Conservation (phyloP, 2,888 invertebrate species). For the Zeuzera pyrina region DNA sequence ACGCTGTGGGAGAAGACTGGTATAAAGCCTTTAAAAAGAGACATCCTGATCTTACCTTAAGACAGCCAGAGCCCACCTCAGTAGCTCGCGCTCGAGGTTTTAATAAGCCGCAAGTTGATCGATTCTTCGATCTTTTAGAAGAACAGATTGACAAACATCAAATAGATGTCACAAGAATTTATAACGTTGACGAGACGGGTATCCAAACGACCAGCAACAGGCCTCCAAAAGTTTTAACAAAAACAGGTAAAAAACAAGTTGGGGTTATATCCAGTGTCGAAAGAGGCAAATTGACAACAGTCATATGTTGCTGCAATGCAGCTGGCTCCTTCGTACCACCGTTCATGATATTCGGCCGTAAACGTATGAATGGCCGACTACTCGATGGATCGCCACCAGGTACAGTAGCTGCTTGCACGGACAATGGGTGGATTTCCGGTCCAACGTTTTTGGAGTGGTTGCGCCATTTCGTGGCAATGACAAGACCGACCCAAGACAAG, state of each 20-base stretch:
- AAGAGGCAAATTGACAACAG: slow-evolving; percentile 17
- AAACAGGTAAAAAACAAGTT: slow-evolving; percentile 21
- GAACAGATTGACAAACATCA: too few species aligned
- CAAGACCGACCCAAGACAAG: slow-evolving; percentile 11
- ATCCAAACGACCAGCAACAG: slow-evolving; percentile 6
- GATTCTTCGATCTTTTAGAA: slow-evolving; percentile 10
- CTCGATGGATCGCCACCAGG: slow-evolving; percentile 19
- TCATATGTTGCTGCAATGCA: slow-evolving; percentile 19
- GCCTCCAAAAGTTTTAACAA: slow-evolving; percentile 13
- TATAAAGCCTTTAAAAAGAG: not conserved
- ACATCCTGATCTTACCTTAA: too few species aligned
- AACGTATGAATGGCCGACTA: slow-evolving; percentile 20
- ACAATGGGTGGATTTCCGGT: slow-evolving; percentile 17
- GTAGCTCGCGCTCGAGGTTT: slow-evolving; percentile 13
- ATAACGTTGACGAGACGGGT: slow-evolving; percentile 9
- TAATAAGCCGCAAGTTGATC: slow-evolving; percentile 10
- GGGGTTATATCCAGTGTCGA: slow-evolving; percentile 19
- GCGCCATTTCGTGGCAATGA: slow-evolving; percentile 4
- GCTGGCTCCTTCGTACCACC: slow-evolving; percentile 25
- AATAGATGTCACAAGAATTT: too few species aligned
- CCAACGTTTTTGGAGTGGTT: slow-evolving; percentile 16
- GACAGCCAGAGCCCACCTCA: slow-evolving; percentile 14
- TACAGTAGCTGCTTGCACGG: slow-evolving; percentile 12
- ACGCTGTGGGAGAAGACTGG: not conserved
- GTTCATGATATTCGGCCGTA: slow-evolving; percentile 26